Conservation (phyloP, 2,797 vertebrate species). For the Chromis chromis region DNA sequence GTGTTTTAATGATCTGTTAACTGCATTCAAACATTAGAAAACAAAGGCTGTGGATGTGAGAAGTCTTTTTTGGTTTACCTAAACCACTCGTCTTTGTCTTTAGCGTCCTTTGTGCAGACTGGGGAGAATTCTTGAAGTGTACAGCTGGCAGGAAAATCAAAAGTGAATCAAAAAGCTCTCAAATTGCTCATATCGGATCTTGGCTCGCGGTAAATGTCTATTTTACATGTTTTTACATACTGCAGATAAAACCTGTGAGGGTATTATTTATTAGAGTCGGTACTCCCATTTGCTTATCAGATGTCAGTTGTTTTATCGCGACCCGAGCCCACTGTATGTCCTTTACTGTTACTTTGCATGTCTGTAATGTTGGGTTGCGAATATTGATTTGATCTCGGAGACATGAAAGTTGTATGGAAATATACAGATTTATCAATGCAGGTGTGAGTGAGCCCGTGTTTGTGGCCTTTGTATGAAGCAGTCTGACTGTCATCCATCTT, state of each 20-base stretch:
- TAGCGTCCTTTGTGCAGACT: conserved; percentile 7
- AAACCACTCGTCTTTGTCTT: conserved; percentile 35
- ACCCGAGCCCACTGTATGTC: conserved; percentile 24
- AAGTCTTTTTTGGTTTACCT: background rate
- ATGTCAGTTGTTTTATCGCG: conserved; percentile 70
- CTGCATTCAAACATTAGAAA: background rate
- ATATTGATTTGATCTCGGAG: conserved; percentile 53
- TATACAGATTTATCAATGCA: conserved; percentile 23
- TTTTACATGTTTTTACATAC: conserved; percentile 66
- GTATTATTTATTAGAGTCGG: conserved; percentile 25
- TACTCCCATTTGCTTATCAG: conserved; percentile 72
- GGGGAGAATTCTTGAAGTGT: conserved; percentile 10
- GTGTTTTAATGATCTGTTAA: background rate
- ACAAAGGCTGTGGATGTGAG: conserved; percentile 2
- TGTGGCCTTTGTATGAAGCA: conserved; percentile 25
- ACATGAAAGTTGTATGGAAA: conserved; percentile 52
- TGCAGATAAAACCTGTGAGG: conserved; percentile 40
- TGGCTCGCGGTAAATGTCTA: conserved; percentile 17
- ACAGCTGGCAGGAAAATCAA: conserved; percentile 34
- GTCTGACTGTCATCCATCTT: conserved; percentile 12
- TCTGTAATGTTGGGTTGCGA: conserved; percentile 20
- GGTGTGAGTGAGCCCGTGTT: conserved; percentile 18
- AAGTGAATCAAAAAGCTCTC: conserved; percentile 40
- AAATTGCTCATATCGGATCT: conserved; percentile 34
- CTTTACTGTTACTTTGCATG: conserved; percentile 60